Evolutionary conservation across 2,113 vertebrate species (phyloP).

Genomic region (Erythrocebus patas): DNA sequence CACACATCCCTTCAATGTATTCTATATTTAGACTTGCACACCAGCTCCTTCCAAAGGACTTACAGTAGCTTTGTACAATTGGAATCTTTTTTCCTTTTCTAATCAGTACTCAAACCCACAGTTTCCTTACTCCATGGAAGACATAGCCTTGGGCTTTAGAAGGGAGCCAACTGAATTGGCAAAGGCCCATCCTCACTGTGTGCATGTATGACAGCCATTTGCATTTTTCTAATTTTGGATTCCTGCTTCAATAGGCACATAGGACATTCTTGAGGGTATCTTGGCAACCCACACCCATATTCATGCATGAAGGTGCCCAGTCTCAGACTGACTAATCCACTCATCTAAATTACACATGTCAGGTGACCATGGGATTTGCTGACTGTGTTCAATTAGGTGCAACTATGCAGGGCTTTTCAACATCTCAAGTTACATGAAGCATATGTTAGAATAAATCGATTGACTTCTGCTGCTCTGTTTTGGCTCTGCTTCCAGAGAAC

Average conservation of each 20-base stretch:
- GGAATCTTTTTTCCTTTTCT: conserved; percentile 10
- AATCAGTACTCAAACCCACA: not conserved
- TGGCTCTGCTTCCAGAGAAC: conserved; percentile 59
- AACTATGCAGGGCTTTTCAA: conserved; percentile 28
- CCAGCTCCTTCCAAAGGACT: conserved; percentile 5
- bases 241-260: conserved; percentile 66
- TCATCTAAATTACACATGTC: conserved; percentile 57
- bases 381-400: conserved; percentile 29
- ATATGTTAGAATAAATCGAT: conserved; percentile 62
- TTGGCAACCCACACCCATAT: conserved; percentile 63
- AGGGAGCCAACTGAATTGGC: conserved; percentile 51
- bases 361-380: conserved; percentile 59
- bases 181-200: not conserved
- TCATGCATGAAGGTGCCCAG: conserved; percentile 58
- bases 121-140: conserved; percentile 20
- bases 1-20: not conserved
- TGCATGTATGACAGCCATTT: conserved; percentile 51
- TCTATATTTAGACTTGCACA: not conserved
- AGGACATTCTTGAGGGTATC: conserved; percentile 55
- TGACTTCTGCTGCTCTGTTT: conserved; percentile 51
- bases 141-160: not conserved
- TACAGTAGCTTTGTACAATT: not conserved
- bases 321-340: conserved; percentile 64
- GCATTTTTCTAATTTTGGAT: conserved; percentile 77
- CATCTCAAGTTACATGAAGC: conserved; percentile 60